Conservation (phyloP, 1,140 invertebrate genomes). For the Pollicipes pollicipes region DNA sequence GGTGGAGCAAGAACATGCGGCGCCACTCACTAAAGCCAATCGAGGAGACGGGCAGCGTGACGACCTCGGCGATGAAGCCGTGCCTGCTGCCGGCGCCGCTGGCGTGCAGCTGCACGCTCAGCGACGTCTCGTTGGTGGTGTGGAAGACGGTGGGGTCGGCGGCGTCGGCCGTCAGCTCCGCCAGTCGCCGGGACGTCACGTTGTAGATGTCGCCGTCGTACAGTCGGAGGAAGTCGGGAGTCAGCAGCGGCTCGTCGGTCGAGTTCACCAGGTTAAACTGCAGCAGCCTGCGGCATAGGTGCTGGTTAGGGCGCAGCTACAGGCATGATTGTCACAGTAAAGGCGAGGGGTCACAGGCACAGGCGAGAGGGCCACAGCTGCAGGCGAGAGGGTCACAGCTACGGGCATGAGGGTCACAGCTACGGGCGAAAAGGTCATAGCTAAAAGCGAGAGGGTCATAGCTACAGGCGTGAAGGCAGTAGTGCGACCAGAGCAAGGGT, state of each 20-base stretch:
- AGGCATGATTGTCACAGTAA: too few species aligned
- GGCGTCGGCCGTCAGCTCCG: slow-evolving; percentile 45
- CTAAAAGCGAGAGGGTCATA: too few species aligned
- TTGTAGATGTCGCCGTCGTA: slow-evolving; percentile 90
- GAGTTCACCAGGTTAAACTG: slow-evolving; percentile 91
- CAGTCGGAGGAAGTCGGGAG: slow-evolving; percentile 63
- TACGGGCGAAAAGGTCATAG: too few species aligned
- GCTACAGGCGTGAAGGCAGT: too few species aligned
- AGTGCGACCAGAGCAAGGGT: too few species aligned
- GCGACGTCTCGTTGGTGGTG: slow-evolving; percentile 49
- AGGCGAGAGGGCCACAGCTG: too few species aligned
- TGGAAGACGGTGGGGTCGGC: slow-evolving; percentile 49
- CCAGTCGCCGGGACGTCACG: slow-evolving; percentile 49
- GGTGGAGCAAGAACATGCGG: slow-evolving; percentile 4
- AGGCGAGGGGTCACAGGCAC: too few species aligned
- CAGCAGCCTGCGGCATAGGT: slow-evolving; percentile 52
- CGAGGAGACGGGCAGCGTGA: slow-evolving; percentile 79
- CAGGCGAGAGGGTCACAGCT: too few species aligned
- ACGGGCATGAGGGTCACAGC: too few species aligned
- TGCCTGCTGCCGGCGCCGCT: slow-evolving; percentile 81
- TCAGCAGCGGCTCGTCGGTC: slow-evolving; percentile 52
- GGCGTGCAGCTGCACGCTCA: slow-evolving; percentile 82
- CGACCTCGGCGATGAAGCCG: slow-evolving; percentile 94
- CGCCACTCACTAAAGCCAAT: slow-evolving; percentile 61
- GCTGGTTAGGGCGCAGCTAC: too few species aligned